Evolutionary conservation across 2,797 vertebrate species (phyloP), one percentile per base, ranked within the genome.

Genomic region (Platyrinchus mystaceus): DNA sequence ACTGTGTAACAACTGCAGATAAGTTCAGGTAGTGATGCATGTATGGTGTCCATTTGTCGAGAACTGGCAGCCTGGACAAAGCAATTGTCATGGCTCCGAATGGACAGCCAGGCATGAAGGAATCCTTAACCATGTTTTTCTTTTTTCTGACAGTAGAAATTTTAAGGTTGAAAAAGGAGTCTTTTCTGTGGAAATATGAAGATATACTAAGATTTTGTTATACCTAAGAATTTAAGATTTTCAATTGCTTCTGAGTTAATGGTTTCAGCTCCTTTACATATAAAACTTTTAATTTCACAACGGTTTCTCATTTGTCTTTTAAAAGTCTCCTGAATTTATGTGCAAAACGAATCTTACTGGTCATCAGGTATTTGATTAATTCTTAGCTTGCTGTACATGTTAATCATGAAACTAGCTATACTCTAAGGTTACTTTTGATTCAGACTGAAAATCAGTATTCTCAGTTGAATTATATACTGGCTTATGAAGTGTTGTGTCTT

Each of bases 391-490:
- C 41, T 84, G 39, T 22, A 64, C 0, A 1, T 63, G 58, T 60
- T 78, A 66, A 73, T 91, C 27, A 7, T 84, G 66, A 80, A 89
- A 86, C 44, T 85, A 70, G 43, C n/a, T 92, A 12, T 78, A 32
- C 41, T 69, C 41, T 84, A 70, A 81, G 30, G 20, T 88, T 91
- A 60, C 79, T 58, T 93, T 52, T 56, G 92, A 84, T 86, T 90
- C 41, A 94, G 62, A 37, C 71, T 90, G 79, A 84, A 97, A 95
- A 94, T 80, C 71, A 78, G 56, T 81, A 91, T 85, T 86, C 77
- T 80, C 75, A 52, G 62, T 41, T 95, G 88, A 91, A 71, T 89
- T 84, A 66, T 78, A 30, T 52, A 44, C 50, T 93, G 80, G 88
- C 83, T 85, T 93, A 66, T 75, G 73, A 90, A 95, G 43, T 95